Evolutionary conservation across 2,113 vertebrate genomes (phyloP).

Genomic region (Maccullochella peelii): DNA sequence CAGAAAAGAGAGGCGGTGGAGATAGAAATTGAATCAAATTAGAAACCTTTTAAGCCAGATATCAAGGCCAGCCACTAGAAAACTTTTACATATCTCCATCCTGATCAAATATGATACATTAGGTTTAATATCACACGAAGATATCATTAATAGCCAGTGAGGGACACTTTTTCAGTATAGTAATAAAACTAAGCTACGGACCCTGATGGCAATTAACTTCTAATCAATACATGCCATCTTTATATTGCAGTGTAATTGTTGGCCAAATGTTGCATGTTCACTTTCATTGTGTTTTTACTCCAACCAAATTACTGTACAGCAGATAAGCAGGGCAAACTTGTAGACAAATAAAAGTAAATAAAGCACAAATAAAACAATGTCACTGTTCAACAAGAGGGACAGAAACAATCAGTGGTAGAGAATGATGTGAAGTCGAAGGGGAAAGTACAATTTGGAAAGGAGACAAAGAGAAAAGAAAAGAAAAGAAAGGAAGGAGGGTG

Average conservation of each 20-base stretch:
- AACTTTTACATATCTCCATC: conserved; percentile 20
- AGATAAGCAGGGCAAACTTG: conserved; percentile 52
- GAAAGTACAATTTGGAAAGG: not conserved
- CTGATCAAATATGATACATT: conserved; percentile 25
- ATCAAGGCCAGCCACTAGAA: conserved; percentile 30
- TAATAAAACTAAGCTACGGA: not conserved
- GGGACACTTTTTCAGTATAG: not conserved
- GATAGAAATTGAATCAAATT: conserved; percentile 53
- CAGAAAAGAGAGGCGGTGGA: conserved; percentile 69
- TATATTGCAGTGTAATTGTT: not conserved
- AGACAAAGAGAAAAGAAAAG: not conserved
- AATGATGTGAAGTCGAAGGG: not conserved
- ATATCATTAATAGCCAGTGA: conserved; percentile 1
- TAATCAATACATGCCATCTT: conserved; percentile 16
- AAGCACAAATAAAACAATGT: conserved; percentile 4
- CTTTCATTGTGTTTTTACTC: conserved; percentile 34
- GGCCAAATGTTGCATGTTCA: conserved; percentile 8
- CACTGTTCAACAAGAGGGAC: conserved; percentile 28
- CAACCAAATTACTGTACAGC: conserved; percentile 53
- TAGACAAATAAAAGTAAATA: conserved; percentile 7
- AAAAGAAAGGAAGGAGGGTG: not conserved
- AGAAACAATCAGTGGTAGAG: conserved; percentile 15
- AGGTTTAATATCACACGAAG: conserved; percentile 22
- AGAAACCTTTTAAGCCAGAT: conserved; percentile 35
- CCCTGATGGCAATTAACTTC: conserved; percentile 19